Conservation (phyloP, 1,140 invertebrate genomes). For the Zaprionus gabonicus region DNA sequence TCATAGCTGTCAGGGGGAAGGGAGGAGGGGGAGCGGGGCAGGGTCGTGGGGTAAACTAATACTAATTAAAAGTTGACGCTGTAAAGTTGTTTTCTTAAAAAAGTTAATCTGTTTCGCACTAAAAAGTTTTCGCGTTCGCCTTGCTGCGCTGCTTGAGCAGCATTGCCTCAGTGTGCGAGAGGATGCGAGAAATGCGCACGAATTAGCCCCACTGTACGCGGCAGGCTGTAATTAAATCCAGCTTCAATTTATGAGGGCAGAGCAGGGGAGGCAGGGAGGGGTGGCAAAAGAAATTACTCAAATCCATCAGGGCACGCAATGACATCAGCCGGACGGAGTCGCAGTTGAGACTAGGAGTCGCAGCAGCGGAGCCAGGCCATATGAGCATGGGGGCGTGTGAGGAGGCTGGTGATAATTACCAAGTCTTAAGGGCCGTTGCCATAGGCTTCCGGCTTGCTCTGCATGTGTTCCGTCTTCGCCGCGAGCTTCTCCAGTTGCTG, state of each 20-base stretch:
- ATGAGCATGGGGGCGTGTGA: background rate
- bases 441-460: constrained; percentile 49
- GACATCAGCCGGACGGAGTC: constrained; percentile 55
- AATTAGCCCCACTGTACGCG: constrained; percentile 26
- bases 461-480: background rate
- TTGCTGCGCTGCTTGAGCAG: background rate
- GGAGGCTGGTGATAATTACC: constrained; percentile 56
- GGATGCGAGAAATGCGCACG: background rate
- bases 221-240: constrained; percentile 73
- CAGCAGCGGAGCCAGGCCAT: background rate
- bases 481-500: constrained; percentile 20
- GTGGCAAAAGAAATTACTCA: constrained; percentile 69
- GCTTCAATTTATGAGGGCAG: constrained; percentile 66
- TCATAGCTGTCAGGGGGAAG: background rate
- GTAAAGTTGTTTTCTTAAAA: constrained; percentile 9
- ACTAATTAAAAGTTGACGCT: constrained; percentile 1
- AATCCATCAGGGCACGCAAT: constrained; percentile 73
- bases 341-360: background rate
- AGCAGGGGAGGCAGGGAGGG: background rate
- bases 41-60: background rate
- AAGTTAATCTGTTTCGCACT: background rate
- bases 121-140: background rate
- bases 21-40: background rate
- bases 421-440: constrained; percentile 40
- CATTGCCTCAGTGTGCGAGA: background rate